phyloP scores from a whole-genome alignment of 2,797 vertebrate genomes.

The Sebastes iracundus region DNA sequence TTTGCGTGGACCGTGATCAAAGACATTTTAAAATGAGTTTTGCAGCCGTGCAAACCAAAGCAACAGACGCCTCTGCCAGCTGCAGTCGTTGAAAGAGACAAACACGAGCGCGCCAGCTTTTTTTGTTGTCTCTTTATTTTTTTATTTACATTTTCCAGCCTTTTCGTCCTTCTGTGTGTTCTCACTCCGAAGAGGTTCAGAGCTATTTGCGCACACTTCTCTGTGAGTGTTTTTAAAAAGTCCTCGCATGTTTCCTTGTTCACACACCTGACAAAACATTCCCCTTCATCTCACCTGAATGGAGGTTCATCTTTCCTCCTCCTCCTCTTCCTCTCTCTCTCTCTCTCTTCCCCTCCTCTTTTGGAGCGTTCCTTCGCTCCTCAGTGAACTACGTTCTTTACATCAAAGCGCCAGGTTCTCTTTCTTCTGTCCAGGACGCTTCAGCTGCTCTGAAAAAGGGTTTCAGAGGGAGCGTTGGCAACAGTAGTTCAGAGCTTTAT shows the following conservation, averaged over 20 bases:
- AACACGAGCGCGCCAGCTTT: not conserved
- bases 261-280: constrained; percentile 28
- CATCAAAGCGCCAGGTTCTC: constrained; percentile 41
- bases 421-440: constrained; percentile 45
- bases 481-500: not conserved
- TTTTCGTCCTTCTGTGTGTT: not conserved
- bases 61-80: constrained; percentile 10
- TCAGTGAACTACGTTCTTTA: constrained; percentile 27
- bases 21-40: constrained; percentile 19
- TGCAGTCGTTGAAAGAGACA: constrained; percentile 12
- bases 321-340: not conserved
- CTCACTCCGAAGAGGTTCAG: constrained; percentile 4
- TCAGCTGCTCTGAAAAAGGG: not conserved
- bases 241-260: constrained; percentile 29
- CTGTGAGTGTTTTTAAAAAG: not conserved
- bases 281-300: constrained; percentile 29
- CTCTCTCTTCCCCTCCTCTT: not conserved
- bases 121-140: constrained; percentile 12
- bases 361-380: not conserved
- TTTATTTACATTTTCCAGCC: constrained; percentile 11
- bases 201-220: constrained; percentile 17
- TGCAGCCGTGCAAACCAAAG: constrained; percentile 2
- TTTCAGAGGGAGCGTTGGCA: constrained; percentile 1
- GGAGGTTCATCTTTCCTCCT: not conserved
- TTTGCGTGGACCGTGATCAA: constrained; percentile 5